Conservation (phyloP, 2,797 vertebrate genomes). For the Pipistrellus pygmaeus region DNA sequence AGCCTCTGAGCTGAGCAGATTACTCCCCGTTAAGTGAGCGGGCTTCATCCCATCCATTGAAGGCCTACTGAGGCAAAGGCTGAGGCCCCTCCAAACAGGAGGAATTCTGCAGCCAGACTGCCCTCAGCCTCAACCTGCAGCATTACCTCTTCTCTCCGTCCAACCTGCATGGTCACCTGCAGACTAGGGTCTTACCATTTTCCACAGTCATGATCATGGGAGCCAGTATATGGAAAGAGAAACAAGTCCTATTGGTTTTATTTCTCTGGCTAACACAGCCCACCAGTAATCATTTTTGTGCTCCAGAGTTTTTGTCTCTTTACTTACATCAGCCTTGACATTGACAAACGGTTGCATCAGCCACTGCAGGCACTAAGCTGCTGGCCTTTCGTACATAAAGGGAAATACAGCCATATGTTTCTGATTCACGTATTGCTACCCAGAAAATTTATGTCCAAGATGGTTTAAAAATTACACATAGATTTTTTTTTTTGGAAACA, state of each 20-base stretch:
- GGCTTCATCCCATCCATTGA: neutral
- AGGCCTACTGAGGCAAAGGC: neutral
- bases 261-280: neutral
- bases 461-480: neutral
- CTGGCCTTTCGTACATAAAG: neutral
- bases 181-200: neutral
- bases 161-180: neutral
- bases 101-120: neutral
- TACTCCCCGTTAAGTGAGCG: neutral
- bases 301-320: neutral
- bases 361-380: neutral
- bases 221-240: neutral
- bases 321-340: neutral
- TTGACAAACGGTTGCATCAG: neutral
- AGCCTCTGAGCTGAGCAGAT: neutral
- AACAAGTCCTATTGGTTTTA: neutral
- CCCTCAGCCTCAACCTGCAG: neutral
- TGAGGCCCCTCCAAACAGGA: neutral
- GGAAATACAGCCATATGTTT: neutral
- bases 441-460: neutral
- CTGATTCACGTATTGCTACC: neutral
- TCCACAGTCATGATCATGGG: neutral
- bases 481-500: conserved; percentile 7
- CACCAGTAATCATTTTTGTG: neutral
- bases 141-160: neutral